Evolutionary conservation across 1,140 invertebrate genomes (phyloP).

Genomic region (Mercenaria mercenaria): DNA sequence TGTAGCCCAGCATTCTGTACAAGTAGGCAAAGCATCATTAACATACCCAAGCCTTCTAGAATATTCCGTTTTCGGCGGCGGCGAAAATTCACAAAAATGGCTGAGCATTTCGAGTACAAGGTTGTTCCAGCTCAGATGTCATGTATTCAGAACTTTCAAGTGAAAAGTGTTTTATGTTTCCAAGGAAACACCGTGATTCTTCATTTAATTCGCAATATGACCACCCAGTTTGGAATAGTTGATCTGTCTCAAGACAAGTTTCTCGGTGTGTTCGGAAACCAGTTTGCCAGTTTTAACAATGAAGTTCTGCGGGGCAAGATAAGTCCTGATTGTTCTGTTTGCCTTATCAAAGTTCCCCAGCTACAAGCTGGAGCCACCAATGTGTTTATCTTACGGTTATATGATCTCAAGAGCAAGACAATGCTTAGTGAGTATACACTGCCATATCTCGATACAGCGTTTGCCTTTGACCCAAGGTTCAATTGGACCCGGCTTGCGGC

Average conservation of each 20-base stretch:
- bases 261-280: slow-evolving; percentile 84
- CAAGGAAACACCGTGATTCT: slow-evolving; percentile 82
- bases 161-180: slow-evolving; percentile 85
- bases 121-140: slow-evolving; percentile 86
- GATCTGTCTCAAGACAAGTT: slow-evolving; percentile 84
- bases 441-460: slow-evolving; percentile 80
- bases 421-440: slow-evolving; percentile 79
- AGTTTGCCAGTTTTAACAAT: slow-evolving; percentile 83
- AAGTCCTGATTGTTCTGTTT: slow-evolving; percentile 84
- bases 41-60: slow-evolving; percentile 82
- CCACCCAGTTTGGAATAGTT: slow-evolving; percentile 85
- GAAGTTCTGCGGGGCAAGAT: slow-evolving; percentile 84
- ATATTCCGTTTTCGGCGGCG: slow-evolving; percentile 84
- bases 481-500: slow-evolving; percentile 83
- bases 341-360: slow-evolving; percentile 82
- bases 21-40: slow-evolving; percentile 84
- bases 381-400: slow-evolving; percentile 81
- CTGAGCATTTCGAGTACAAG: slow-evolving; percentile 86
- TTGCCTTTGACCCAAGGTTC: slow-evolving; percentile 85
- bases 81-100: slow-evolving; percentile 86
- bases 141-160: slow-evolving; percentile 85
- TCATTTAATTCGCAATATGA: slow-evolving; percentile 84
- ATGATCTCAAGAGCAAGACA: slow-evolving; percentile 79
- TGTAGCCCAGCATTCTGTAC: slow-evolving; percentile 85
- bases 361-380: slow-evolving; percentile 72